Conservation (phyloP, 2,113 vertebrate genomes). For the Ranitomeya variabilis region DNA sequence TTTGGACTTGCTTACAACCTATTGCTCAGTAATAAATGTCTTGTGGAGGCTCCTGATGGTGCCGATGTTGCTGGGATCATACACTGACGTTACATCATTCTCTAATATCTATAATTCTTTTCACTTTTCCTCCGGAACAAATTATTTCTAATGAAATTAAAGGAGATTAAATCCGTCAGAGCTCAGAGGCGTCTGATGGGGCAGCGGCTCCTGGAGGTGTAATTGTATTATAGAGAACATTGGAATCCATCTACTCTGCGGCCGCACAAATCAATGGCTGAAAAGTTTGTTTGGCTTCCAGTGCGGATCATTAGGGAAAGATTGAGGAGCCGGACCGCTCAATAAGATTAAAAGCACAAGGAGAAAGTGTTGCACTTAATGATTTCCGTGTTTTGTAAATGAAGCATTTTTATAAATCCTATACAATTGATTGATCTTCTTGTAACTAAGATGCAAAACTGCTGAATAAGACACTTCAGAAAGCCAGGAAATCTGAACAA, state of each 20-base stretch:
- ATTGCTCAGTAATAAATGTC: not conserved
- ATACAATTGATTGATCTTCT: not conserved
- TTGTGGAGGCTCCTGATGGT: not conserved
- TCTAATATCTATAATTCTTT: conserved; percentile 65
- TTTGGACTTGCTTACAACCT: too few species aligned
- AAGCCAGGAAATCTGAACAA: not conserved
- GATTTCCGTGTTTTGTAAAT: conserved; percentile 1
- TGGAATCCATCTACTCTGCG: conserved; percentile 70
- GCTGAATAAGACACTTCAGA: not conserved
- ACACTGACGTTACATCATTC: not conserved
- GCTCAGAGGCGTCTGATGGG: conserved; percentile 73
- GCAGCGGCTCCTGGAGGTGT: conserved; percentile 66
- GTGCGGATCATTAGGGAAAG: conserved; percentile 2
- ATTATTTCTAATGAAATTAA: conserved; percentile 77
- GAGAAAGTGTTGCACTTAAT: not conserved
- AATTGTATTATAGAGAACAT: conserved; percentile 77
- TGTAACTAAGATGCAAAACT: not conserved
- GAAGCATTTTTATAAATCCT: not conserved
- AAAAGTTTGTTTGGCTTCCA: conserved; percentile 28
- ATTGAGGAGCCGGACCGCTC: not conserved
- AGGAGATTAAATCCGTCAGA: conserved; percentile 82
- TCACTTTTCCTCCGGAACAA: conserved; percentile 73
- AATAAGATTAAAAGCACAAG: not conserved
- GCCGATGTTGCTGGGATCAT: not conserved
- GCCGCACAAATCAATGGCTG: conserved; percentile 35